Conservation (phyloP, 2,888 invertebrate species). For the Tribolium freemani region DNA sequence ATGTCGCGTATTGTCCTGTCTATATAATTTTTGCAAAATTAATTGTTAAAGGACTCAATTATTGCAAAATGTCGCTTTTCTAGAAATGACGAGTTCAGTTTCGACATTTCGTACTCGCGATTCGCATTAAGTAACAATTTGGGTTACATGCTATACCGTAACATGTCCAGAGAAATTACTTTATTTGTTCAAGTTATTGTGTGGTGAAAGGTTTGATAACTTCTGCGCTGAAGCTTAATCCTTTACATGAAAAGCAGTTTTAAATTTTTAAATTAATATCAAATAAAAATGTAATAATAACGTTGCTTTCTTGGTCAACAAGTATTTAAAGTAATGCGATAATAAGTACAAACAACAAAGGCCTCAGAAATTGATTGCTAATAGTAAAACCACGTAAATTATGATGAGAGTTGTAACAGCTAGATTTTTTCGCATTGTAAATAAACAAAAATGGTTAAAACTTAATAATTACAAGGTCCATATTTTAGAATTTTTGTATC, state of each 20-base stretch:
- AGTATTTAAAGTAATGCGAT: no score
- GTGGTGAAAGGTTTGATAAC: background rate
- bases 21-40: background rate
- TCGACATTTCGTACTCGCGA: background rate
- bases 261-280: background rate
- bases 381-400: no score
- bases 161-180: background rate
- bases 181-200: background rate
- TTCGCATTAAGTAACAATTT: constrained; percentile 9
- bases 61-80: background rate
- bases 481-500: no score
- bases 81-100: background rate
- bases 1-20: background rate
- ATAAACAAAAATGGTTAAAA: no score
- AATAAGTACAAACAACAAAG: no score
- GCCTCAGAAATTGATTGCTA: no score
- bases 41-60: background rate
- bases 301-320: no score
- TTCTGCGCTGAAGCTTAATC: background rate
- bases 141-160: background rate
- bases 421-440: no score
- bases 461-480: no score
- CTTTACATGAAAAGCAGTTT: background rate
- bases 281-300: no score
- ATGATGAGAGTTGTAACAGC: no score